Percentiles rank a stretch among this genome's conserved stretches.
These are phyloP conservation scores for Leptura quadrifasciata DNA, from an alignment of 2,888 invertebrate species.

Conservation along the genomic window DNA sequence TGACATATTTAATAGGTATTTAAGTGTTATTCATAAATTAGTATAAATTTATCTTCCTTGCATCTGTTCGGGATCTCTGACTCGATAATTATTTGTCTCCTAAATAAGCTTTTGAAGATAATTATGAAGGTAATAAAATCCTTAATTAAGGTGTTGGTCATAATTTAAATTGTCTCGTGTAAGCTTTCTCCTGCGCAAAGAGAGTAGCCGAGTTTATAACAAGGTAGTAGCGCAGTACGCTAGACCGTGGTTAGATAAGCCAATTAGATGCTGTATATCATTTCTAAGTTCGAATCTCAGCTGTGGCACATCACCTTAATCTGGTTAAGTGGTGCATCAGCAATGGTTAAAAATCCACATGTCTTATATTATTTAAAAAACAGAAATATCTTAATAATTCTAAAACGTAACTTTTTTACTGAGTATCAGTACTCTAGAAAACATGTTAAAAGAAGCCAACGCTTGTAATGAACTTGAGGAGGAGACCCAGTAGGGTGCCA, in stretches of 20 bases:
- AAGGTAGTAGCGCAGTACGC: not conserved
- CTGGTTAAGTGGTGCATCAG: too few species aligned
- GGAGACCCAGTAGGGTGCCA: too few species aligned
- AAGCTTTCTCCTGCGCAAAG: not conserved
- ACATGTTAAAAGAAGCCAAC: too few species aligned
- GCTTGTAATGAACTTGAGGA: too few species aligned
- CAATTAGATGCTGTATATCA: not conserved
- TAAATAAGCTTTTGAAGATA: not conserved
- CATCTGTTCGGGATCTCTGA: not conserved
- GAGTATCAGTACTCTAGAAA: too few species aligned
- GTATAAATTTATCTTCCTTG: not conserved
- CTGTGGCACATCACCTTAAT: too few species aligned
- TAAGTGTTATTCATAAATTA: not conserved
- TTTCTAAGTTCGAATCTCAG: too few species aligned
- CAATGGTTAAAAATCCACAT: too few species aligned
- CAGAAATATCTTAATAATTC: too few species aligned
- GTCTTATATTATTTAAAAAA: too few species aligned
- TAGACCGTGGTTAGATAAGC: too few species aligned
- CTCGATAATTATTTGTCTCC: not conserved
- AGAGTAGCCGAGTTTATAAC: not conserved
- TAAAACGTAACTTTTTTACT: too few species aligned
- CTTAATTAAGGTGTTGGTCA: not conserved
- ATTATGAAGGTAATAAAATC: not conserved
- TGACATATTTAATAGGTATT: conserved; percentile 13
- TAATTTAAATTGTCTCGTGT: not conserved